phyloP scores from a whole-genome alignment of 2,888 invertebrate genomes.

The Zele albiditarsus region DNA sequence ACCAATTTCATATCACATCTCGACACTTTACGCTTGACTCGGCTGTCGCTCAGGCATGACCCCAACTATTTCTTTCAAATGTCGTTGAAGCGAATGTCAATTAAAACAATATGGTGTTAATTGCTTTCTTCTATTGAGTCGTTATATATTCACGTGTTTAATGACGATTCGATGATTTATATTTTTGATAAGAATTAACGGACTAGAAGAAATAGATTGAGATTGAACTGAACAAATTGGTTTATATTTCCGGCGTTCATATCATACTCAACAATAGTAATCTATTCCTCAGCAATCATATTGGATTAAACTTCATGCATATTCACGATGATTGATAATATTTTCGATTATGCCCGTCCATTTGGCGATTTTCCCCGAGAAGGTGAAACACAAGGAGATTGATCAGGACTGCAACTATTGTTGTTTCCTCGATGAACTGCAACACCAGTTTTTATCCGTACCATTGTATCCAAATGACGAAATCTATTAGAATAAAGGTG shows the following conservation, averaged over 20 bases:
- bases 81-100: neutral
- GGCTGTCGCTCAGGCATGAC: neutral
- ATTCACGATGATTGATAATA: neutral
- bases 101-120: neutral
- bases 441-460: constrained; percentile 80
- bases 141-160: neutral
- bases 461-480: constrained; percentile 90
- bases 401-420: constrained; percentile 80
- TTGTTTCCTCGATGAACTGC: constrained; percentile 76
- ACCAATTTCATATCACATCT: constrained; percentile 19
- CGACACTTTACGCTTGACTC: constrained; percentile 31
- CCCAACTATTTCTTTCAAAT: constrained; percentile 5
- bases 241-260: neutral
- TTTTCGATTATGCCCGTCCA: constrained; percentile 61
- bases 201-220: neutral
- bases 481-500: constrained; percentile 76
- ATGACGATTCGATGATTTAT: neutral
- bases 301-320: neutral
- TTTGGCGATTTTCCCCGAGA: constrained; percentile 67
- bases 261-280: neutral
- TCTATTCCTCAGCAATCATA: neutral
- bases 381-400: constrained; percentile 76
- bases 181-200: neutral
- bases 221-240: neutral
- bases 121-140: neutral